Evolutionary conservation across 2,797 vertebrate genomes (phyloP).

Genomic region (Bradypodion ventrale): DNA sequence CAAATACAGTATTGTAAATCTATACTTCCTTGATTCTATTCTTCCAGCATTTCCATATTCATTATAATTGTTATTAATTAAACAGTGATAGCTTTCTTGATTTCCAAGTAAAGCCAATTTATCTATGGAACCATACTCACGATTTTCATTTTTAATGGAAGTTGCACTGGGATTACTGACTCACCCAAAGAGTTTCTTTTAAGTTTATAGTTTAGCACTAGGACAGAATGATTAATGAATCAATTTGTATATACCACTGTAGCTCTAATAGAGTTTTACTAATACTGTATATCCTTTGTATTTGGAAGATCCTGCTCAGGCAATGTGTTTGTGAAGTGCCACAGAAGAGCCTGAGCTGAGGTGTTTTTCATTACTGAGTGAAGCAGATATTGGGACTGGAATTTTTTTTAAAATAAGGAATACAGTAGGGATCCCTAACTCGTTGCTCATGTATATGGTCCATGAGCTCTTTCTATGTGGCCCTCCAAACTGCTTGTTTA

Average conservation of each 20-base stretch:
- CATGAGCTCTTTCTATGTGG: too few species aligned
- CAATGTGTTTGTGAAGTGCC: neutral
- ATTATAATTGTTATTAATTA: constrained; percentile 7
- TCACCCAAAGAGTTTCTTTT: neutral
- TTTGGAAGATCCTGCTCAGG: neutral
- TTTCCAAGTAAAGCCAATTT: constrained; percentile 9
- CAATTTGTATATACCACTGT: neutral
- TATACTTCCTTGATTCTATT: neutral
- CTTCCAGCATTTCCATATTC: neutral
- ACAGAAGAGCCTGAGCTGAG: neutral
- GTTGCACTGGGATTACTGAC: neutral
- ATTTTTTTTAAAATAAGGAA: neutral
- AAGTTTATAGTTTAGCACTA: constrained; percentile 29
- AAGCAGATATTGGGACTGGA: neutral
- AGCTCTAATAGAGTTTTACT: neutral
- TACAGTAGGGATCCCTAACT: too few species aligned
- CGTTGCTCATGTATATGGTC: too few species aligned
- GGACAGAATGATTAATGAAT: neutral
- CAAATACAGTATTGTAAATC: constrained; percentile 17
- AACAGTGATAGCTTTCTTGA: neutral
- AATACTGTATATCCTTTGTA: neutral
- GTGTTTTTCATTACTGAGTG: neutral
- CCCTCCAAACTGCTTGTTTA: too few species aligned
- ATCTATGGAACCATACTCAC: neutral
- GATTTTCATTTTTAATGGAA: neutral